Percentiles rank a stretch among this genome's conserved stretches.
phyloP scores from a whole-genome alignment of 2,888 invertebrate species.

The Apantesis nais region DNA sequence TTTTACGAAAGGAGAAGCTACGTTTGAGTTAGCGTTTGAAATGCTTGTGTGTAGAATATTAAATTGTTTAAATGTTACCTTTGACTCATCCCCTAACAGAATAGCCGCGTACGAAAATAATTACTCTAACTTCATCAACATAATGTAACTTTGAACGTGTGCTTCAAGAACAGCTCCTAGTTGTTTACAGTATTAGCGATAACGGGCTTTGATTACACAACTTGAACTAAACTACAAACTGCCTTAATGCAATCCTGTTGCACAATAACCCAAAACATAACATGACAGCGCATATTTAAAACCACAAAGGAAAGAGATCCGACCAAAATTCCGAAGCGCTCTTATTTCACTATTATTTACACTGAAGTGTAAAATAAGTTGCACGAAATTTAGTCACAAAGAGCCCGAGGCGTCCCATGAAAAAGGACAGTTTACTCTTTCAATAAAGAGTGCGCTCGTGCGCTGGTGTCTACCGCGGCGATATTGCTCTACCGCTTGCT shows the following conservation, averaged over 20 bases:
- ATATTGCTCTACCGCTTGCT: conserved; percentile 77
- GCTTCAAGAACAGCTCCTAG: conserved; percentile 52
- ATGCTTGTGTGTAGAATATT: conserved; percentile 84
- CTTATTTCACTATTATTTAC: conserved; percentile 77
- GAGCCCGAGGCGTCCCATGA: conserved; percentile 75
- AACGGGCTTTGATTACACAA: conserved; percentile 53
- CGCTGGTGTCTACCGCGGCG: conserved; percentile 64
- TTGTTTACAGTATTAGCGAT: conserved; percentile 48
- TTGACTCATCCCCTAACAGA: conserved; percentile 70
- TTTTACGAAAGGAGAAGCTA: conserved; percentile 80
- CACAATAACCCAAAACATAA: conserved; percentile 60
- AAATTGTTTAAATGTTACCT: conserved; percentile 84
- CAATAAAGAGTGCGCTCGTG: conserved; percentile 76
- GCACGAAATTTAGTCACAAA: conserved; percentile 76
- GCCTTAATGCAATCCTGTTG: conserved; percentile 53
- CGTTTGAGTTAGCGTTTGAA: conserved; percentile 82
- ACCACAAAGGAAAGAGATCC: conserved; percentile 63
- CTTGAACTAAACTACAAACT: conserved; percentile 60
- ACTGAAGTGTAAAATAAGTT: conserved; percentile 76
- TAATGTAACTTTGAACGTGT: conserved; percentile 66
- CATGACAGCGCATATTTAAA: conserved; percentile 63
- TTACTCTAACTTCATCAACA: conserved; percentile 75
- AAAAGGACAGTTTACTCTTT: conserved; percentile 84
- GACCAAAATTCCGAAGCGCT: conserved; percentile 68
- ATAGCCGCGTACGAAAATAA: conserved; percentile 74